Conservation (phyloP, 2,797 vertebrate species). For the Chaenodraco wilsoni region DNA sequence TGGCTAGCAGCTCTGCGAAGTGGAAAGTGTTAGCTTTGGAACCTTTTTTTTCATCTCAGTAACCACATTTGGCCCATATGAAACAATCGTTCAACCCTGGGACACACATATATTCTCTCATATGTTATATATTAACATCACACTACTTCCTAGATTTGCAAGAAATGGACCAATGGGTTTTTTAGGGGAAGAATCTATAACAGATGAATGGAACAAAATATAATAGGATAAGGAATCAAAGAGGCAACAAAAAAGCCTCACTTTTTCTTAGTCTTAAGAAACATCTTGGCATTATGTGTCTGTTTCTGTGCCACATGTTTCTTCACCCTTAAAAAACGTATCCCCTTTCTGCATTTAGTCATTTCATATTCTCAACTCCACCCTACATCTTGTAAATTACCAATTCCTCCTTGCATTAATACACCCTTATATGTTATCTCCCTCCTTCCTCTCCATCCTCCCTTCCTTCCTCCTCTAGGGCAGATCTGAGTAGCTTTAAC, state of each 20-base stretch:
- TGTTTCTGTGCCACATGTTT: neutral
- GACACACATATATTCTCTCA: neutral
- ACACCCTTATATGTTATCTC: constrained; percentile 14
- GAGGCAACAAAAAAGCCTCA: neutral
- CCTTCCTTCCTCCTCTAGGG: constrained; percentile 19
- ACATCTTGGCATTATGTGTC: neutral
- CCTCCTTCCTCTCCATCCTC: constrained; percentile 3
- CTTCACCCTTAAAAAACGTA: neutral
- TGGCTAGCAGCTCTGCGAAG: no score
- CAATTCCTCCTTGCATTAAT: constrained; percentile 7
- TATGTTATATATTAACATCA: neutral
- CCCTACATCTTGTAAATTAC: constrained; percentile 6
- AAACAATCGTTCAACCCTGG: no score
- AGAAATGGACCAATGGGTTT: neutral
- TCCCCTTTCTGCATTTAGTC: neutral
- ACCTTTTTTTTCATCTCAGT: no score
- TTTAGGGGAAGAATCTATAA: neutral
- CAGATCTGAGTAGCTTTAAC: constrained; percentile 49
- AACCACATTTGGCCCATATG: no score
- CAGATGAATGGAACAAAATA: neutral
- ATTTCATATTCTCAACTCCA: constrained; percentile 7
- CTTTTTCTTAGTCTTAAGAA: neutral
- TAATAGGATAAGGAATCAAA: neutral
- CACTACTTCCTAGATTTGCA: neutral
- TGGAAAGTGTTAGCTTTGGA: no score